Conservation (phyloP, 2,888 invertebrate species). For the Melipona beecheii region DNA sequence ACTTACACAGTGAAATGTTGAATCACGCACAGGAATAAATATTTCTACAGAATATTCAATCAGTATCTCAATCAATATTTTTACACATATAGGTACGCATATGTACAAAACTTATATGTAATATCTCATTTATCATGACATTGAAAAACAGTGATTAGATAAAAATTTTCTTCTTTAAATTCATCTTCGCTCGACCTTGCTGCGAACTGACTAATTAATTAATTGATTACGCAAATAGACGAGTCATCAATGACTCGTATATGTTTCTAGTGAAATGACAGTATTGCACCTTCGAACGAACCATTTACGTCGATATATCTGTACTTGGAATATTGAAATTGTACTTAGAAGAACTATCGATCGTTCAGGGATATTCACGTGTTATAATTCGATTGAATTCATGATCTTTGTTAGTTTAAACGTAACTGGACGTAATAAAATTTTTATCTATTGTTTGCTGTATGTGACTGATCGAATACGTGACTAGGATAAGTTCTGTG, state of each 20-base stretch:
- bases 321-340: neutral
- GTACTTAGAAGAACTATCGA: neutral
- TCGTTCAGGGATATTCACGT: neutral
- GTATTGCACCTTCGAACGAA: neutral
- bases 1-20: neutral
- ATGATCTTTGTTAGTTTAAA: neutral
- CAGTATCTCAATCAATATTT: neutral
- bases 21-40: neutral
- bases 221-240: constrained; percentile 31
- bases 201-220: constrained; percentile 25
- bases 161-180: constrained; percentile 16
- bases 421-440: neutral
- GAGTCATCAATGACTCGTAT: neutral
- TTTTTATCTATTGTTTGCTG: neutral
- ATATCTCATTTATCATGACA: neutral
- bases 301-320: neutral
- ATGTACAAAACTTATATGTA: neutral
- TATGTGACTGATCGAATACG: neutral
- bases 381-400: neutral
- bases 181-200: constrained; percentile 8
- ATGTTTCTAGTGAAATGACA: constrained; percentile 13
- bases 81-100: neutral
- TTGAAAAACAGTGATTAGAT: neutral
- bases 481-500: neutral
- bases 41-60: neutral